These are phyloP conservation scores for Forbesichthys agassizii DNA, from an alignment of 2,113 vertebrate species.

Conservation along the genomic window DNA sequence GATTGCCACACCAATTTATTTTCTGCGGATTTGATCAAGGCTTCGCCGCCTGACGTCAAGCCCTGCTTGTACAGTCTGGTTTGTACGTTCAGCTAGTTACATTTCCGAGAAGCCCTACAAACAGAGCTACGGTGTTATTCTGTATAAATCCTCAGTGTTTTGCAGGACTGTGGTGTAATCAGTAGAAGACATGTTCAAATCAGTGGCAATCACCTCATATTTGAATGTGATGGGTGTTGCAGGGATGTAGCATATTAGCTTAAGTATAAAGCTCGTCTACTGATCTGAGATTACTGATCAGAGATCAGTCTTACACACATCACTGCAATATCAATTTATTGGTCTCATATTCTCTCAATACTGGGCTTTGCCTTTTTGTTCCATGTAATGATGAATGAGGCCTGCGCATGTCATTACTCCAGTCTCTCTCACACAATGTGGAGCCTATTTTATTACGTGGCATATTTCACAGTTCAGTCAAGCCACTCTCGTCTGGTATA, in stretches of 20 bases:
- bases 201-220: slow-evolving; percentile 40
- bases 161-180: slow-evolving; percentile 47
- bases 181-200: slow-evolving; percentile 38
- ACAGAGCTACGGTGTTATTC: slow-evolving; percentile 20
- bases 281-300: not conserved
- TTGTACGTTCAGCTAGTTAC: slow-evolving; percentile 32
- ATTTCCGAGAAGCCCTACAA: slow-evolving; percentile 30
- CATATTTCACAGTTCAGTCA: too few relatives aligned
- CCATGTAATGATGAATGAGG: not conserved
- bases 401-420: slow-evolving; percentile 19
- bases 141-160: slow-evolving; percentile 5
- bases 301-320: not conserved
- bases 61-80: slow-evolving; percentile 52
- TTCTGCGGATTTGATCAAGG: slow-evolving; percentile 55
- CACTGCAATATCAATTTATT: not conserved
- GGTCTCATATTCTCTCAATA: not conserved
- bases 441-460: too few relatives aligned
- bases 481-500: too few relatives aligned
- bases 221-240: slow-evolving; percentile 45
- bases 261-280: not conserved
- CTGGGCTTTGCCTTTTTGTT: slow-evolving; percentile 12
- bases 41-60: slow-evolving; percentile 29
- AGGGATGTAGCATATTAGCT: slow-evolving; percentile 10
- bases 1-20: slow-evolving; percentile 56
- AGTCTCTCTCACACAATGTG: too few relatives aligned